Conservation (phyloP, 2,113 vertebrate genomes). For the Gambusia affinis region DNA sequence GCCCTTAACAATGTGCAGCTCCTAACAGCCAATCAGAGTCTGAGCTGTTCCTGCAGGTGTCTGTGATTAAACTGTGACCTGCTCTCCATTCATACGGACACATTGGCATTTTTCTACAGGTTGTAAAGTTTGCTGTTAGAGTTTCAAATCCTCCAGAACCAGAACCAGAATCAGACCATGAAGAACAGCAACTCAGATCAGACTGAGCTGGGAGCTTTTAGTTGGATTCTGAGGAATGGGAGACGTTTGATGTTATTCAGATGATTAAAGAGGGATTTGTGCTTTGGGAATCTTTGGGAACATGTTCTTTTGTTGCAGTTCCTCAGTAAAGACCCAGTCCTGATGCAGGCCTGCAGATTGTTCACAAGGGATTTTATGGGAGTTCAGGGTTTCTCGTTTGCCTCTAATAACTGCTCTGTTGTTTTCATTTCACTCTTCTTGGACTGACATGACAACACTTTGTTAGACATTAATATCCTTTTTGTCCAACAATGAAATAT, state of each 20-base stretch:
- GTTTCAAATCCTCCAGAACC: constrained; percentile 59
- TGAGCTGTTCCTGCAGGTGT: constrained; percentile 55
- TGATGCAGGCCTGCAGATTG: constrained; percentile 45
- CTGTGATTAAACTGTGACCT: constrained; percentile 71
- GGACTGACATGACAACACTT: constrained; percentile 20
- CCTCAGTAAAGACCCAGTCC: constrained; percentile 53
- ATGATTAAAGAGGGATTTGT: constrained; percentile 50
- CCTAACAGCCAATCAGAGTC: constrained; percentile 55
- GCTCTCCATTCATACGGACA: constrained; percentile 57
- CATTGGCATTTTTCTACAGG: constrained; percentile 62
- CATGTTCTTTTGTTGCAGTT: constrained; percentile 47
- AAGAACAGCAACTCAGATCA: constrained; percentile 66
- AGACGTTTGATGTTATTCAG: constrained; percentile 75
- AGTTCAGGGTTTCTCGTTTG: constrained; percentile 37
- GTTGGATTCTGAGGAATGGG: constrained; percentile 71
- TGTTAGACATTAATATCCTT: constrained; percentile 34
- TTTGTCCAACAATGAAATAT: constrained; percentile 41
- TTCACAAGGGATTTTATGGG: constrained; percentile 44
- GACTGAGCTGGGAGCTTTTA: constrained; percentile 67
- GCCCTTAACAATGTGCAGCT: too few relatives aligned
- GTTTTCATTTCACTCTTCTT: constrained; percentile 43
- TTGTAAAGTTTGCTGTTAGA: constrained; percentile 66
- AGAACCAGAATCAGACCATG: constrained; percentile 54
- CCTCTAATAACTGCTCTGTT: constrained; percentile 35
- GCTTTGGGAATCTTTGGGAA: constrained; percentile 43